Evolutionary conservation across 2,113 vertebrate genomes (phyloP), one percentile per base, ranked within the genome.

Genomic region (Ailurus styani): DNA sequence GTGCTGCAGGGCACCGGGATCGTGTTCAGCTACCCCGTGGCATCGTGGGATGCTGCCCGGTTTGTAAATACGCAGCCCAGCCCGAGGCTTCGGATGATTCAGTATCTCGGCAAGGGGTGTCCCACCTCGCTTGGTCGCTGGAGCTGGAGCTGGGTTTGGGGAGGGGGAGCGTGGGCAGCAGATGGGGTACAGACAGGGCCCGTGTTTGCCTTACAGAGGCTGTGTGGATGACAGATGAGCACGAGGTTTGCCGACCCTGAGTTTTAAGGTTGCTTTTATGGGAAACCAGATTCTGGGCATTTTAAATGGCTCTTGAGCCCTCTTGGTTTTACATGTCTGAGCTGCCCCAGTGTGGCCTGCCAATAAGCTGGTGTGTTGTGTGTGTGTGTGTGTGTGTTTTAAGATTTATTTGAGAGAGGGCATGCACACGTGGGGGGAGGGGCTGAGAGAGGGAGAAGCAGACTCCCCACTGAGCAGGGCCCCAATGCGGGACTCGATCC

Each of bases 241-340:
- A 1, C 29, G 37, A 72, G 23, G 34, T 47, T 54, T 11, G 21
- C 15, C 45, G 47, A 40, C 18, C 29, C 20, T n/a, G 54, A 77
- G 21, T 55, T 72, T 13, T 62, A 54, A 72, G 75, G 31, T 50
- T 21, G 27, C 70, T 92, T 81, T 90, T 25, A 55, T 55, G 64
- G 47, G 64, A 82, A 83, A 31, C 37, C 42, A n/a, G 84, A 34
- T 86, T 82, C 37, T 82, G 90, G 68, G 83, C 37, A 62, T 95
- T 47, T 94, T 94, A 79, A 29, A 18, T 85, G 54, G 64, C 37
- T 85, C 64, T 25, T 57, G 64, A 55, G 60, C 29, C 45, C 25
- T 70, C 93, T 29, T 70, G 45, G 12, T 93, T 90, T 86, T 47
- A 42, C 23, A 83, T 50, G 20, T 50, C 57, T 45, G 64, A 8